Percentiles rank a stretch among this genome's conserved stretches.
Conservation (phyloP, 2,797 vertebrate genomes). For the Brachymystax lenok region DNA sequence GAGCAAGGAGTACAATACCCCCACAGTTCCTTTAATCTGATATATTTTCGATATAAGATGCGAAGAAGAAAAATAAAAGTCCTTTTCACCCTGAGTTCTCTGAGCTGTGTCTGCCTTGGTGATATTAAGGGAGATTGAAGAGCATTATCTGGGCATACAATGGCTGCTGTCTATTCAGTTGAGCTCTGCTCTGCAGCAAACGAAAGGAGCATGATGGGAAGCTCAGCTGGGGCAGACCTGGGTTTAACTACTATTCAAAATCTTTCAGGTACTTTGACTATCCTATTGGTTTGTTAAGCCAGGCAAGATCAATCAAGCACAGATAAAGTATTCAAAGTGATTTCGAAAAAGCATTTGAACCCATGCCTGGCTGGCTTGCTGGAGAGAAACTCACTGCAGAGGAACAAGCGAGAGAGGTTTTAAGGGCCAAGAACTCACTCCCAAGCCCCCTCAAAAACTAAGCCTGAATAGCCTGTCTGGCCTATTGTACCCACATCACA, state of each 20-base stretch:
- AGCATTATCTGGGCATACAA: conserved; percentile 73
- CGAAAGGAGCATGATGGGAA: conserved; percentile 26
- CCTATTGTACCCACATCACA: conserved; percentile 62
- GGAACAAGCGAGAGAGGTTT: conserved; percentile 46
- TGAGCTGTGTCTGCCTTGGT: conserved; percentile 58
- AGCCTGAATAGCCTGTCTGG: conserved; percentile 70
- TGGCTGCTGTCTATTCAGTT: conserved; percentile 70
- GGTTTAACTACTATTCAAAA: too few species aligned
- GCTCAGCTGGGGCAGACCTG: too few species aligned
- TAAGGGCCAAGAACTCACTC: conserved; percentile 54
- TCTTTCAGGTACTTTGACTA: too few species aligned
- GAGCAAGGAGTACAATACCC: conserved; percentile 26
- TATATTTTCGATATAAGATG: conserved; percentile 37
- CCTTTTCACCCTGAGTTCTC: conserved; percentile 37
- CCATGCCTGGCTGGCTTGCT: conserved; percentile 4
- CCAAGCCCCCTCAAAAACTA: conserved; percentile 57
- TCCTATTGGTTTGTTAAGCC: too few species aligned
- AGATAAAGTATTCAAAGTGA: too few species aligned
- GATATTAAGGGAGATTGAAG: conserved; percentile 78
- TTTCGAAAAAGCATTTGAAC: too few species aligned
- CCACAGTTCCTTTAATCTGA: conserved; percentile 34
- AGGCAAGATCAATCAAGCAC: too few species aligned
- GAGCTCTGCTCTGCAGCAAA: conserved; percentile 35
- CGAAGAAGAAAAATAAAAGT: conserved; percentile 40
- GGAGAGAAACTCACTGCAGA: conserved; percentile 50